Base-by-base conservation (phyloP, 2,888 invertebrate species). In the Gryllus longicercus region DNA sequence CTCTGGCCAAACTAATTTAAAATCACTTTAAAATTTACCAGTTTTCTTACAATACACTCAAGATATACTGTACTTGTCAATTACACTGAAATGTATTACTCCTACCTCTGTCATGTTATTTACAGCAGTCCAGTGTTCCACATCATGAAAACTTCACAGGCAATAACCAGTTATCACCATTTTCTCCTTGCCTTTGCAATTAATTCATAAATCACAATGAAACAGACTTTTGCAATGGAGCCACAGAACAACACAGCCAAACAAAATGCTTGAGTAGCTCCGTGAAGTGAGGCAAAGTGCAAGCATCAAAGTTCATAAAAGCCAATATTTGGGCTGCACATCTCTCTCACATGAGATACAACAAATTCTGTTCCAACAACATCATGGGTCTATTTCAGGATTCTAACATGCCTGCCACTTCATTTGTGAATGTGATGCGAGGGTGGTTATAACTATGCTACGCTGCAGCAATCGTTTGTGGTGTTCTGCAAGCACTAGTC, bases 101-200 rank as follows among this genome's bases (percentile, higher is more conserved):
- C 63, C 63, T 63, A 63, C 63, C 14, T 63, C 11, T n/a, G 14
- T 63, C 63, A 63, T 63, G 63, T 63, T 63, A 63, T 63, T 63
- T 63, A 63, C 63, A 63, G 63, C 63, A 63, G 63, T 63, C 63
- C 63, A 63, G 63, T 63, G 63, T 63, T 63, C 63, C 63, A 63
- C 5, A n/a, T 63, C n/a, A n/a, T 63, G 63, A 63, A 63, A 63
- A 63, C 63, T 63, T 63, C 63, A 18, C 16, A 63, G 63, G 63
- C 63, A 63, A 63, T 63, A 18, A 63, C 63, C 63, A 63, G n/a
- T 8, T 8, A 38, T 38, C 38, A 38, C 38, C 38, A 63, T 14
- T 63, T 14, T n/a, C 63, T 63, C n/a, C 16, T 14, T 63, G n/a
- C 14, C 11, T n/a, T 63, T 63, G 63, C 63, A 63, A 63, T 63